These are phyloP conservation scores for Acleris sparsana DNA, from an alignment of 2,888 invertebrate genomes.

Conservation along the genomic window DNA sequence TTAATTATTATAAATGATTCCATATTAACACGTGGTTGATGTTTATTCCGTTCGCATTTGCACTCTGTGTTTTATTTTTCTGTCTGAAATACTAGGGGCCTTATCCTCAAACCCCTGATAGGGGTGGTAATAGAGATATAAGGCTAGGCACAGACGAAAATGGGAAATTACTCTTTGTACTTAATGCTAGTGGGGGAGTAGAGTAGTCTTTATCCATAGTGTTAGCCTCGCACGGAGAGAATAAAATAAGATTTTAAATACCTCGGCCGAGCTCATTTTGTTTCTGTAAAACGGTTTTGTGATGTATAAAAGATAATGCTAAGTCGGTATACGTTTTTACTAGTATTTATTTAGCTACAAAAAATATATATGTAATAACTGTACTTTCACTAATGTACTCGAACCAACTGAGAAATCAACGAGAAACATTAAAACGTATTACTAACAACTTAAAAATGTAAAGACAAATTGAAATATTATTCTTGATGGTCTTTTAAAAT, in stretches of 20 bases:
- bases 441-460: too few relatives aligned
- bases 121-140: conserved; percentile 50
- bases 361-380: too few relatives aligned
- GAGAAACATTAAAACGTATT: too few relatives aligned
- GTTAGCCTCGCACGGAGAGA: conserved; percentile 9
- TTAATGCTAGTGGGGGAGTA: conserved; percentile 55
- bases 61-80: too few relatives aligned
- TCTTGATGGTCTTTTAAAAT: too few relatives aligned
- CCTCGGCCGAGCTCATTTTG: not conserved
- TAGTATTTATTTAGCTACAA: too few relatives aligned
- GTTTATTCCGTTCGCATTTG: not conserved
- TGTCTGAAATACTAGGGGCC: not conserved
- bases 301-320: not conserved
- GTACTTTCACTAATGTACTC: too few relatives aligned
- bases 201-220: conserved; percentile 37
- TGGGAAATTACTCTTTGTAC: conserved; percentile 64
- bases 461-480: too few relatives aligned
- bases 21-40: too few relatives aligned
- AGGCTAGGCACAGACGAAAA: conserved; percentile 62
- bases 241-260: conserved; percentile 25
- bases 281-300: not conserved
- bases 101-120: conserved; percentile 44
- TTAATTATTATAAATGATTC: too few relatives aligned
- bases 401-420: too few relatives aligned
- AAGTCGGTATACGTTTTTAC: too few relatives aligned